Evolutionary conservation across 2,113 vertebrate species (phyloP).

Genomic region (Caloenas nicobarica): DNA sequence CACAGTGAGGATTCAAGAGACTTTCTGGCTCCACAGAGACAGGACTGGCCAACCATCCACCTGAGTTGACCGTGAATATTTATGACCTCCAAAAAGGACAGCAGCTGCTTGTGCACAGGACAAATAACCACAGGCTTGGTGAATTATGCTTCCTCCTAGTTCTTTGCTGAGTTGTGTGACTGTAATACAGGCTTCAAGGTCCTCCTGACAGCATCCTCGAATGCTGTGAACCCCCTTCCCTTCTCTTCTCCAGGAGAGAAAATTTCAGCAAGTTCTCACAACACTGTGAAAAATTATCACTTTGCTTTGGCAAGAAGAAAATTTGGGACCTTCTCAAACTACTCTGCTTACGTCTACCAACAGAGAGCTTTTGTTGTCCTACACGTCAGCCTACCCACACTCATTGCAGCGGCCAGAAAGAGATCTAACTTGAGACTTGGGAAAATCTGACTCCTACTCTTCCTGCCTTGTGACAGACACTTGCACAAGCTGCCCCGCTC

Average conservation of each 20-base stretch:
- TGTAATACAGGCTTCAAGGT: not conserved
- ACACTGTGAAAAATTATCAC: not conserved
- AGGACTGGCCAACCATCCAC: not conserved
- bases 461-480: conserved; percentile 40
- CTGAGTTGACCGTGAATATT: not conserved
- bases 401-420: accelerated
- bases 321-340: conserved; percentile 13
- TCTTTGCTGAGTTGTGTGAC: not conserved
- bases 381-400: not conserved
- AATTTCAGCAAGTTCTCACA: not conserved
- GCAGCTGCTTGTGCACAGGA: not conserved
- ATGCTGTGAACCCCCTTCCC: not conserved
- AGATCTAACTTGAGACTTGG: not conserved
- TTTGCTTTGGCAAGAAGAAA: not conserved
- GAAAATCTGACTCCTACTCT: conserved; percentile 29
- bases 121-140: not conserved
- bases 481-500: not conserved
- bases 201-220: not conserved
- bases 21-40: not conserved
- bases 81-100: not conserved
- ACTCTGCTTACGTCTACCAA: not conserved
- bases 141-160: not conserved
- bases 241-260: not conserved
- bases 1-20: accelerated
- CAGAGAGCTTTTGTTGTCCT: conserved; percentile 6